Evolutionary conservation across 2,888 invertebrate species (phyloP).

Genomic region (Acrobasis repandana): DNA sequence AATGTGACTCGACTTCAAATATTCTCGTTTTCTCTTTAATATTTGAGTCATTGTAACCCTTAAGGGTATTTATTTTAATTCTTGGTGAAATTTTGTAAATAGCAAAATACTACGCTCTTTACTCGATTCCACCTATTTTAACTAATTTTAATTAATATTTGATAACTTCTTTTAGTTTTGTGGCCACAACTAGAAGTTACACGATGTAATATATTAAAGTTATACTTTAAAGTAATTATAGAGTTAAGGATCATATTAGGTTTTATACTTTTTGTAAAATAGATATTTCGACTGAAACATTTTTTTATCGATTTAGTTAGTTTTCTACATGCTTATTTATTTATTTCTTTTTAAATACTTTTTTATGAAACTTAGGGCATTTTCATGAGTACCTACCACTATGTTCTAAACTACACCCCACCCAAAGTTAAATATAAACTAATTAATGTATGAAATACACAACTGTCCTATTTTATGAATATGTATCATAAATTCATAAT

Average conservation of each 20-base stretch:
- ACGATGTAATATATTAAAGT: slow-evolving; percentile 48
- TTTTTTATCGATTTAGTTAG: slow-evolving; percentile 43
- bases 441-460: background rate
- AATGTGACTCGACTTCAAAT: slow-evolving; percentile 22
- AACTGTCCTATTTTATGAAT: background rate
- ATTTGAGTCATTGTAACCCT: slow-evolving; percentile 35
- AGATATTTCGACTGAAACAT: slow-evolving; percentile 60
- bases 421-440: slow-evolving; percentile 13
- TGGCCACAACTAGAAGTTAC: slow-evolving; percentile 51
- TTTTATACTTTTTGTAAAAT: slow-evolving; percentile 52
- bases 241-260: slow-evolving; percentile 21
- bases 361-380: slow-evolving; percentile 34
- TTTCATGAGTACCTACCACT: slow-evolving; percentile 32
- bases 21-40: slow-evolving; percentile 24
- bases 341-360: slow-evolving; percentile 37
- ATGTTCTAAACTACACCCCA: slow-evolving; percentile 15
- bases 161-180: slow-evolving; percentile 44
- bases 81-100: slow-evolving; percentile 78
- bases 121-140: slow-evolving; percentile 70
- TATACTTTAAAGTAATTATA: slow-evolving; percentile 32
- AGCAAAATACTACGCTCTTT: slow-evolving; percentile 58
- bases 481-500: background rate
- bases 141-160: slow-evolving; percentile 27
- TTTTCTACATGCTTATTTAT: slow-evolving; percentile 38
- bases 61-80: slow-evolving; percentile 41